Base-by-base conservation (phyloP, 2,888 invertebrate species). In the Ochlodes sylvanus region DNA sequence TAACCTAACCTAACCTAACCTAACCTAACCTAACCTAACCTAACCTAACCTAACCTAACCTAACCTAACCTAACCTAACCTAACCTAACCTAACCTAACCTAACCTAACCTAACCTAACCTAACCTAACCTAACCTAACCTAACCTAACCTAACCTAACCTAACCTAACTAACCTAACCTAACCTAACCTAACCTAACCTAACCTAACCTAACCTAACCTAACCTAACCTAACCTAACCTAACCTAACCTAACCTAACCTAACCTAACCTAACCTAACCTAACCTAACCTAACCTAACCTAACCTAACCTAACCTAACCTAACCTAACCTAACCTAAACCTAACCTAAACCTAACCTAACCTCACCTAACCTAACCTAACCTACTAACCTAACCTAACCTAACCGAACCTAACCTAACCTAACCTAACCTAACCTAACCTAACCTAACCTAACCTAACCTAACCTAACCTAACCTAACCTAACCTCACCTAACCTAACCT, bases 1-100 rank as follows among this genome's bases (percentile, higher is more conserved):
- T 63, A 68, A 68, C 62, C 62, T 63, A 63, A 68, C 62, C 62
- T 63, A 68, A 68, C 57, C 62, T 57, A 68, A 68, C 68, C 57
- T 57, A 69, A 64, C 69, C 57, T 57, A 57, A 57, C 57, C 47
- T 32, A 67, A 61, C 61, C 60, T 61, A 67, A 66, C 60, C 60
- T 54, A 61, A 69, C 64, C 17, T 17, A 50, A 7, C 47, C 47
- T 7, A 50, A 50, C 21, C 54, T n/a, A 42, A 42, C 42, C n/a
- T n/a, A 42, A 42, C 42, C 42, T 34, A 34, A 79, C 77, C 79
- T 76, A 79, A 80, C 78, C 78, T 68, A 70, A 71, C 69, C 72
- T 71, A 79, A 77, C 79, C 74, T 72, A 73, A 73, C 74, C 73
- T 71, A 73, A 73, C 74, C 73, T 70, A 73, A 73, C 72, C 72